phyloP scores from a whole-genome alignment of 1,140 invertebrate genomes.

The Lepidostoma basale region DNA sequence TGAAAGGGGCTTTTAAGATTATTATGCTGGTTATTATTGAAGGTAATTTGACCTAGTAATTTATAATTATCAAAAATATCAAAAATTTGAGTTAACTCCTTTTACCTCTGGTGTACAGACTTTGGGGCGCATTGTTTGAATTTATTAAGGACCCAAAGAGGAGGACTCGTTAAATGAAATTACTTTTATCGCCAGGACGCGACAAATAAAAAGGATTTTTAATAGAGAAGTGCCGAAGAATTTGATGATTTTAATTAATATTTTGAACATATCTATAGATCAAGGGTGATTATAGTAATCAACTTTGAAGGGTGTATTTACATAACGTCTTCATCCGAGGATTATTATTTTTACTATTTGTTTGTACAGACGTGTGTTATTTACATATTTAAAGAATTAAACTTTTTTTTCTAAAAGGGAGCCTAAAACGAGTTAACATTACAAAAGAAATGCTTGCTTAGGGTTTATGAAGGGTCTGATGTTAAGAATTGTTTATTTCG shows the following conservation, averaged over 20 bases:
- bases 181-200: constrained; percentile 4
- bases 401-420: not conserved
- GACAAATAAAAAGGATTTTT: constrained; percentile 15
- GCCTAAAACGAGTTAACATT: not conserved
- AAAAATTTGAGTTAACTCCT: no score
- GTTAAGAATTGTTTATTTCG: not conserved
- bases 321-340: constrained; percentile 13
- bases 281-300: constrained; percentile 12
- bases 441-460: not conserved
- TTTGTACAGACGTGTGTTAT: not conserved
- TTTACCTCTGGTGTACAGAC: no score
- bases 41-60: no score
- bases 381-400: not conserved
- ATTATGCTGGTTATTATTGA: no score
- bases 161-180: constrained; percentile 4
- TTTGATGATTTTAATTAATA: constrained; percentile 23
- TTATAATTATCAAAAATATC: no score
- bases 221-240: constrained; percentile 10
- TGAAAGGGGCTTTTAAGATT: no score
- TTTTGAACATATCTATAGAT: constrained; percentile 5
- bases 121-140: not conserved
- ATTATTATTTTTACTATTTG: constrained; percentile 1
- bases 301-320: constrained; percentile 15
- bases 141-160: constrained; percentile 15
- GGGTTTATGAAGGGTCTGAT: not conserved